Evolutionary conservation across 2,797 vertebrate genomes (phyloP), one percentile per base, ranked within the genome.

Genomic region (Falco novaeseelandiae): DNA sequence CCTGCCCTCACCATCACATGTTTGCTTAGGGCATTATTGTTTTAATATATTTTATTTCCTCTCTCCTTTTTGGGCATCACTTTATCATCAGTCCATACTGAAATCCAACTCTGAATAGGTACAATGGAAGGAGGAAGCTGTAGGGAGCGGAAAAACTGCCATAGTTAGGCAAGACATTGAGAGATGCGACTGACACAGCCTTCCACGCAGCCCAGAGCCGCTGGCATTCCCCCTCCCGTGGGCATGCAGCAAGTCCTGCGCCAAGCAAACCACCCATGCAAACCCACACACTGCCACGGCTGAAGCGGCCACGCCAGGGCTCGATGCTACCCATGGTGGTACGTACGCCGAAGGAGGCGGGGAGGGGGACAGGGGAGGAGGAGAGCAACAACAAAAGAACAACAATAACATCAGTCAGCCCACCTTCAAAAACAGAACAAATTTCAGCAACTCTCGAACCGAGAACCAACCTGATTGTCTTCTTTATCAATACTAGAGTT

Each of bases 401-500:
- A 87, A 97, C 97, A 97, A 97, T 93, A 97, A 97, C 97, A 98
- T 95, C 97, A 97, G 97, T 97, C 98, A 98, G 98, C 97, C 98
- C 98, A 97, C 97, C 98, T 98, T 96, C 97, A 79, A 97, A 97
- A 98, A 98, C 97, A 97, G 98, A 95, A 97, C 98, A 97, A 97
- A 42, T 94, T 96, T 95, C 97, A 98, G 98, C 97, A 98, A 98
- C 98, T 98, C 97, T 98, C 97, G 94, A 98, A 98, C 98, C 97
- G 95, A 98, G 98, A 98, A 98, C 98, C 98, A 98, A 98, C 98
- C 98, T 98, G 98, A 97, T 98, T 98, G 98, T 99, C 98, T 97
- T 99, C 99, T 97, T 99, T 99, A 97, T 99, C 99, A 92, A 98
- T 98, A 98, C 99, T 99, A 98, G 98, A 98, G 98, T 98, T 99